Evolutionary conservation across 2,113 vertebrate genomes (phyloP).

Genomic region (Eptesicus fuscus): DNA sequence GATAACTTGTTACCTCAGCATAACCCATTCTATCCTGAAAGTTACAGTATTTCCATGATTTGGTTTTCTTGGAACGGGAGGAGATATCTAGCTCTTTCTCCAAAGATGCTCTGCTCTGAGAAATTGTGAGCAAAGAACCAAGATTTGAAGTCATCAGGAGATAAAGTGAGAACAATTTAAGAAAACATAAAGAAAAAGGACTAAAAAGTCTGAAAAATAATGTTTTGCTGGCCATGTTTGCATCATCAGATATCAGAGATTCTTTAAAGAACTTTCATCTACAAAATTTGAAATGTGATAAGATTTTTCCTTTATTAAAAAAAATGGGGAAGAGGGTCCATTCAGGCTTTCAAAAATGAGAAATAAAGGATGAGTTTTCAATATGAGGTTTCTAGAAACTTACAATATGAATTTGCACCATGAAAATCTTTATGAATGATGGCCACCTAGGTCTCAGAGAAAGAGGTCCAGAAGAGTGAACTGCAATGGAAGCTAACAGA

Average conservation of each 20-base stretch:
- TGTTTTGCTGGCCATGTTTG: background rate
- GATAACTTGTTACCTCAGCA: background rate
- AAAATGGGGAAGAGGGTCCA: background rate
- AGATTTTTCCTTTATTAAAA: background rate
- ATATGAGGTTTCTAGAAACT: background rate
- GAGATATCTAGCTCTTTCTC: background rate
- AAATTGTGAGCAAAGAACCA: background rate
- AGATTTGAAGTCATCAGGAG: background rate
- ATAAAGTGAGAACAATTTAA: background rate
- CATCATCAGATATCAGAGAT: background rate
- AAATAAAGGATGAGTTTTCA: background rate
- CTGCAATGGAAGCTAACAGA: background rate
- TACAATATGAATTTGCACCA: background rate
- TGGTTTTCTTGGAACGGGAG: background rate
- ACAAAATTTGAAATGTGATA: background rate
- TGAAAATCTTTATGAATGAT: background rate
- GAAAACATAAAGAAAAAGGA: background rate
- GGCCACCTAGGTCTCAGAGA: constrained; percentile 4
- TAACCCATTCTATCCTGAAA: background rate
- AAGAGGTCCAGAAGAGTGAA: background rate
- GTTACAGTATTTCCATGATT: background rate
- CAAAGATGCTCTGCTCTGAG: background rate
- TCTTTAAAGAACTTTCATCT: background rate
- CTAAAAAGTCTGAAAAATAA: background rate
- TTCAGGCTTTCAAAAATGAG: background rate